Base-by-base conservation (phyloP, 1,140 invertebrate genomes). In the Rhynchophorus ferrugineus region DNA sequence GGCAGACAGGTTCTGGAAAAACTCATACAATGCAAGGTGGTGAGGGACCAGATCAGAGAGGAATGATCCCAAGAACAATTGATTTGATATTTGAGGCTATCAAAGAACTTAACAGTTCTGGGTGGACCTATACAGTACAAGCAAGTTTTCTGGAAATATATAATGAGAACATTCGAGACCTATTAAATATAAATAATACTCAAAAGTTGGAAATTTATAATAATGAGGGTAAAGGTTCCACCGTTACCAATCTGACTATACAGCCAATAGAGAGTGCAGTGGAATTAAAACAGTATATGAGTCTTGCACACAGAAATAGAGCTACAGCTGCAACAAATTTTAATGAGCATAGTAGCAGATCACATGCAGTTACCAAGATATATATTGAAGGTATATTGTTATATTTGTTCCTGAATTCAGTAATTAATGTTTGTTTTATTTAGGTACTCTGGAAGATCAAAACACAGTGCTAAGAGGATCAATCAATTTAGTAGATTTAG, bases 1-100 rank as follows among this genome's bases (percentile, higher is more conserved):
- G 93, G 0, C 92, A 95, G 72, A 95, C 92, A 3, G 91, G 91
- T 22, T 91, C 87, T 63, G 93, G 93, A 0, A 96, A 96, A 76
- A 95, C 91, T 51, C 85, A 82, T 47, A 87, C 85, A 0, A 87
- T 87, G 84, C 82, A 86, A 63, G 84, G 85, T 9, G 37, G 18
- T 6, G 20, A 46, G 3, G 41, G 54, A 17, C 19, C 14, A 18
- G 14, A 16, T 33, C n/a, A n/a, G n/a, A n/a, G n/a, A n/a, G 48
- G 54, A 1, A 48, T 57, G 44, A 57, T 57, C 9, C 54, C 54
- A 9, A 49, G 47, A 18, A 56, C 47, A 6, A 45, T 37, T 9
- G n/a, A 18, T 9, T 13, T 45, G 7, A 50, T 56, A 11, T 56
- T 56, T 37, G 33, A 54, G 20, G 46, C 9, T 11, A 53, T 53